Evolutionary conservation across 2,888 invertebrate genomes (phyloP), one percentile per base, ranked within the genome.

Genomic region (Pantelozetes paolii): DNA sequence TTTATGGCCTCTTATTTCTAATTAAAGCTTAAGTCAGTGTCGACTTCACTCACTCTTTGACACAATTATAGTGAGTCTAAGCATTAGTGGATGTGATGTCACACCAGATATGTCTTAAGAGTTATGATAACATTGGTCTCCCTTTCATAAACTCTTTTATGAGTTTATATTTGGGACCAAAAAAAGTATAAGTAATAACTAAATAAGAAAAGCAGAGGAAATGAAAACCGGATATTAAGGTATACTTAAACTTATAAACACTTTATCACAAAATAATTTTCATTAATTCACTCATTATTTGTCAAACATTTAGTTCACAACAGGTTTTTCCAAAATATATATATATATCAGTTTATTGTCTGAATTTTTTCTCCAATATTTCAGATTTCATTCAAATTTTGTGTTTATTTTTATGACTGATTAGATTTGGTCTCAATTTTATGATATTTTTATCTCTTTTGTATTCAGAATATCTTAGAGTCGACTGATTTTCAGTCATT

Each of bases 1-100:
- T 64, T 64, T 64, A 64, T 64, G 64, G 64, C n/a, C 64, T 64
- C 64, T 64, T 64, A 64, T 64, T 64, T 36, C 36, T 64, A 64
- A 64, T 64, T 64, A 64, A 64, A 57, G 57, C 57, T 18, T 9
- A 26, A 57, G 26, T 26, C 26, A n/a, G 11, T 57, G 28, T 57
- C 28, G 9, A 15, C 30, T 30, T 18, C 15, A 9, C 26, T 26
- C 28, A 1, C 54, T 54, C 54, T 18, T 23, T 18, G 1, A 9
- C 8, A 20, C 20, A 9, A 2, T 20, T 9, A 20, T 9, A 23
- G 45, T 18, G 45, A 6, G 45, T 13, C 40, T 8, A 45, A 45
- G 45, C 45, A 45, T 18, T 45, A 45, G 45, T 8, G 6, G 45
- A 11, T 45, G 50, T 50, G 15, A 2, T n/a, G 50, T 5, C 36